Conservation (phyloP, 2,888 invertebrate genomes). For the Cataglyphis albicans region DNA sequence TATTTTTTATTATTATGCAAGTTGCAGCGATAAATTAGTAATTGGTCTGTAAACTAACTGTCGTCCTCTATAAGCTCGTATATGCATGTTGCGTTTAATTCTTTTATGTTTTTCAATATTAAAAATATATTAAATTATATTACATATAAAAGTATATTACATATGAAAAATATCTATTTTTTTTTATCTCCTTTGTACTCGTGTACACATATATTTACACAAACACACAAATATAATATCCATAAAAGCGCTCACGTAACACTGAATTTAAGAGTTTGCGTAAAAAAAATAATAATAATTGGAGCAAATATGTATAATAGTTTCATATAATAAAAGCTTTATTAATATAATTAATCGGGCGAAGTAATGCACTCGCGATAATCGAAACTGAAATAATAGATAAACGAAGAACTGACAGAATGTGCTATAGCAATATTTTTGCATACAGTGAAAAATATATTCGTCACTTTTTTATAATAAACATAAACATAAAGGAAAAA, state of each 20-base stretch:
- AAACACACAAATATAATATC: neutral
- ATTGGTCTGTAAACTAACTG: constrained; percentile 14
- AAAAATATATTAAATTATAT: too few species aligned
- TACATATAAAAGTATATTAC: neutral
- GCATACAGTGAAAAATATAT: neutral
- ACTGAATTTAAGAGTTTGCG: constrained; percentile 3
- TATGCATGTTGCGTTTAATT: neutral
- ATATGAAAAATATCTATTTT: neutral
- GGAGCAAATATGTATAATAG: neutral
- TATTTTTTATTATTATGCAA: constrained; percentile 35
- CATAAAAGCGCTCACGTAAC: neutral
- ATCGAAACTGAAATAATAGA: neutral
- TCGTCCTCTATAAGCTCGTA: neutral
- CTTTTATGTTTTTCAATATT: constrained; percentile 1
- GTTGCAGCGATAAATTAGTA: constrained; percentile 26
- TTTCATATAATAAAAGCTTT: neutral
- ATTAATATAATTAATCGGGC: constrained; percentile 20
- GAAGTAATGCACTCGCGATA: neutral
- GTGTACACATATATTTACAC: neutral
- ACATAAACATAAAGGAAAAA: neutral
- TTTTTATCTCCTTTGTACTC: neutral
- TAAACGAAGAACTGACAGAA: neutral
- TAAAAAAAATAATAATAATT: constrained; percentile 8
- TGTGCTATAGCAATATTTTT: neutral
- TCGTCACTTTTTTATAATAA: neutral